Percentiles rank a stretch among this genome's conserved stretches.
Conservation (phyloP, 2,797 vertebrate species). For the Gallinago nigripennis region DNA sequence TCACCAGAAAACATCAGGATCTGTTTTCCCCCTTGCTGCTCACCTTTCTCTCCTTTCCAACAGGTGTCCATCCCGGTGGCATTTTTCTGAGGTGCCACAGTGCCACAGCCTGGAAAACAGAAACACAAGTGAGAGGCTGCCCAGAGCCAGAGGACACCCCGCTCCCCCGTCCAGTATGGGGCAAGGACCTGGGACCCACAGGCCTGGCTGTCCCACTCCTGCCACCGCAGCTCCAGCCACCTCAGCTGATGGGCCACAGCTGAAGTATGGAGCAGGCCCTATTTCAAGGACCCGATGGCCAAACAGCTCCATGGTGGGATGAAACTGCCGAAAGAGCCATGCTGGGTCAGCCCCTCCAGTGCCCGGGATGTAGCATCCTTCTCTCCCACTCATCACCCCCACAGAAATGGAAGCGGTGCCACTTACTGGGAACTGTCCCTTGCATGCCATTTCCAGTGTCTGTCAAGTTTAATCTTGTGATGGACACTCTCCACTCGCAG, state of each 20-base stretch:
- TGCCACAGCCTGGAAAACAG: background rate
- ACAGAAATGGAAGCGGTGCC: accelerated
- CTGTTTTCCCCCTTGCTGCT: background rate
- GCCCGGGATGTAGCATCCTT: accelerated
- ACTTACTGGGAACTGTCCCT: background rate
- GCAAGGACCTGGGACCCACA: background rate
- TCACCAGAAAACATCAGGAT: background rate
- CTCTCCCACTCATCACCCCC: background rate
- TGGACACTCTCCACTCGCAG: accelerated
- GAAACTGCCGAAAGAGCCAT: background rate
- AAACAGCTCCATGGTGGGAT: background rate
- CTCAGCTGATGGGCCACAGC: background rate
- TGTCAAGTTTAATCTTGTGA: background rate
- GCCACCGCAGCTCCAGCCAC: background rate
- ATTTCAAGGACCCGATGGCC: background rate
- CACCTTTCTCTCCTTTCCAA: background rate
- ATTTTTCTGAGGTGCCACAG: background rate
- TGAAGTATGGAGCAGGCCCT: background rate
- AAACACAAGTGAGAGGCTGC: background rate
- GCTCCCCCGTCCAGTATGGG: background rate
- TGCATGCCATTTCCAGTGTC: accelerated
- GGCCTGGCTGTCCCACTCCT: accelerated
- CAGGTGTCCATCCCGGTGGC: background rate
- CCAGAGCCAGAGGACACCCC: background rate
- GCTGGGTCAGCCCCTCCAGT: background rate